Conservation (phyloP, 1,140 invertebrate genomes). For the Drosophila busckii region DNA sequence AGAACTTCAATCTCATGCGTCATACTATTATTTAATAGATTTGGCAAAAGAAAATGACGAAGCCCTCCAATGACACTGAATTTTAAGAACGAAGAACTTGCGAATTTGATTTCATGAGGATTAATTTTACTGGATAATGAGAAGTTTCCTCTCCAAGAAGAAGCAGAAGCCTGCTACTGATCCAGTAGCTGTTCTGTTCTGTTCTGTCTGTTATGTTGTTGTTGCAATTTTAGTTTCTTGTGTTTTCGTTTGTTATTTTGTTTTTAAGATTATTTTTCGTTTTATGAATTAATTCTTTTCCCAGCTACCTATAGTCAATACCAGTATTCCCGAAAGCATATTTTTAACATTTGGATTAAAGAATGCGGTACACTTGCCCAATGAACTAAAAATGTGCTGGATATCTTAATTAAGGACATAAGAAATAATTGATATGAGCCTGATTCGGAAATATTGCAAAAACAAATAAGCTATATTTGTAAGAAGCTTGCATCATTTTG, state of each 20-base stretch:
- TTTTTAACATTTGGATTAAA: constrained; percentile 15
- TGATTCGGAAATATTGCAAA: constrained; percentile 7
- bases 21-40: no score
- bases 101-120: no score
- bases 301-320: no score
- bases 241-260: neutral
- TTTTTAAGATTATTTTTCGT: constrained; percentile 10
- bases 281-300: constrained; percentile 4
- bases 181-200: no score
- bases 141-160: no score
- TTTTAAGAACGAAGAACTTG: no score
- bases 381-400: constrained; percentile 9
- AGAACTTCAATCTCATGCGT: no score
- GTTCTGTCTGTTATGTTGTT: no score
- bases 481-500: constrained; percentile 13
- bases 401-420: constrained; percentile 5
- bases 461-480: constrained; percentile 10
- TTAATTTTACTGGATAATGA: no score
- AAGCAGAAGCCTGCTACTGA: no score
- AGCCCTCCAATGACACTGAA: no score
- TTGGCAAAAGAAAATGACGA: no score
- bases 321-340: constrained; percentile 11
- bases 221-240: neutral
- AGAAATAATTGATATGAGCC: constrained; percentile 9
- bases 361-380: constrained; percentile 8